Evolutionary conservation across 2,113 vertebrate species (phyloP).

Genomic region (Poeciliopsis prolifica): DNA sequence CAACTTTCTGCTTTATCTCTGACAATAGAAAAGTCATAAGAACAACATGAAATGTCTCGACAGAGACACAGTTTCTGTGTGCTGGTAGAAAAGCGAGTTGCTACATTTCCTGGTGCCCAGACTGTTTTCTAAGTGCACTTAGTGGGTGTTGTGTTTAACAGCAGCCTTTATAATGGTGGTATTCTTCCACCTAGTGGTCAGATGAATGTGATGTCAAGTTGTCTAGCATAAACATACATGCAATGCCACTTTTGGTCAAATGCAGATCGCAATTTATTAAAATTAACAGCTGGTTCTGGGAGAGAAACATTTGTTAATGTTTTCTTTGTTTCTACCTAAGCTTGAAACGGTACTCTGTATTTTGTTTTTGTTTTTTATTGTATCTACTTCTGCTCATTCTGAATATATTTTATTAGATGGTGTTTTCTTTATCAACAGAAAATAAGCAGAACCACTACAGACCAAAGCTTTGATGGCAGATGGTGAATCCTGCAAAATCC

Average conservation of each 20-base stretch:
- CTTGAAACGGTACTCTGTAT: too few species aligned
- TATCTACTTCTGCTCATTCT: background rate
- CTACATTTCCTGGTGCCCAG: background rate
- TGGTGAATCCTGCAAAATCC: background rate
- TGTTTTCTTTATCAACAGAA: background rate
- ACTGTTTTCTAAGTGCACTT: background rate
- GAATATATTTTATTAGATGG: too few species aligned
- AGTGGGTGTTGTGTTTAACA: background rate
- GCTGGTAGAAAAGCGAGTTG: background rate
- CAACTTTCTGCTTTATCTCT: background rate
- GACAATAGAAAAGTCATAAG: background rate
- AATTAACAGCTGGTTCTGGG: background rate
- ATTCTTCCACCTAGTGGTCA: slow-evolving; percentile 33
- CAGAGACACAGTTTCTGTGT: background rate
- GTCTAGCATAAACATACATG: background rate
- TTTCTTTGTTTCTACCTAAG: too few species aligned
- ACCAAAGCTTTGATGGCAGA: background rate
- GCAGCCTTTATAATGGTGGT: background rate
- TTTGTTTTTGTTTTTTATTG: background rate
- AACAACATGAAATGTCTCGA: background rate
- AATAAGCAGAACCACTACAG: background rate
- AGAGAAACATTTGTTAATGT: background rate
- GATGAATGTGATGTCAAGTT: background rate
- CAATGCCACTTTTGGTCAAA: background rate
- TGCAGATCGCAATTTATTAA: background rate